These are phyloP conservation scores for Caloenas nicobarica DNA, from an alignment of 2,113 vertebrate genomes.

Conservation along the genomic window DNA sequence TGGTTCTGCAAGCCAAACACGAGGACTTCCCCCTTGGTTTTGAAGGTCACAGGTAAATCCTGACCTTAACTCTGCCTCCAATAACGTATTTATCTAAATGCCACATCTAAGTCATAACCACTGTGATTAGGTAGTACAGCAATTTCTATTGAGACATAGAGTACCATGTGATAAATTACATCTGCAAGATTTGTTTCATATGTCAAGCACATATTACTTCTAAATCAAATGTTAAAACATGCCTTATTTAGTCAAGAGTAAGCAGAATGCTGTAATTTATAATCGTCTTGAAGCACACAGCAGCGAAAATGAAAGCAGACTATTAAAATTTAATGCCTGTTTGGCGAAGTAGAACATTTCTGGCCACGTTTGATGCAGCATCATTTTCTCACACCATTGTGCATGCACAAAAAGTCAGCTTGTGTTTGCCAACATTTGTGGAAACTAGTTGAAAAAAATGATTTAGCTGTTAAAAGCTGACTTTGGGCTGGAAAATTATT, in stretches of 20 bases:
- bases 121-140: not conserved
- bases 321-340: slow-evolving; percentile 79
- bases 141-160: slow-evolving; percentile 48
- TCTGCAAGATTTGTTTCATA: slow-evolving; percentile 68
- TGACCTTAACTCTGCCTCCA: slow-evolving; percentile 33
- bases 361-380: slow-evolving; percentile 55
- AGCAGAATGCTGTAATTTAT: slow-evolving; percentile 77
- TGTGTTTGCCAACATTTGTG: slow-evolving; percentile 66
- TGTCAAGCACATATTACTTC: slow-evolving; percentile 69
- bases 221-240: slow-evolving; percentile 78
- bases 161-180: slow-evolving; percentile 64
- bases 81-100: slow-evolving; percentile 14
- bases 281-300: slow-evolving; percentile 68
- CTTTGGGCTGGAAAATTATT: slow-evolving; percentile 55
- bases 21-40: not conserved
- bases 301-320: slow-evolving; percentile 73
- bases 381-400: slow-evolving; percentile 38
- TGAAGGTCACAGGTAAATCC: slow-evolving; percentile 23
- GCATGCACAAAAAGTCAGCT: slow-evolving; percentile 43
- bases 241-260: slow-evolving; percentile 77
- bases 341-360: slow-evolving; percentile 52
- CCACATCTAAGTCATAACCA: not conserved
- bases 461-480: slow-evolving; percentile 68
- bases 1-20: not conserved
- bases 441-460: slow-evolving; percentile 74